Conservation (phyloP, 1,140 invertebrate genomes). For the Aphaenogaster rudis region DNA sequence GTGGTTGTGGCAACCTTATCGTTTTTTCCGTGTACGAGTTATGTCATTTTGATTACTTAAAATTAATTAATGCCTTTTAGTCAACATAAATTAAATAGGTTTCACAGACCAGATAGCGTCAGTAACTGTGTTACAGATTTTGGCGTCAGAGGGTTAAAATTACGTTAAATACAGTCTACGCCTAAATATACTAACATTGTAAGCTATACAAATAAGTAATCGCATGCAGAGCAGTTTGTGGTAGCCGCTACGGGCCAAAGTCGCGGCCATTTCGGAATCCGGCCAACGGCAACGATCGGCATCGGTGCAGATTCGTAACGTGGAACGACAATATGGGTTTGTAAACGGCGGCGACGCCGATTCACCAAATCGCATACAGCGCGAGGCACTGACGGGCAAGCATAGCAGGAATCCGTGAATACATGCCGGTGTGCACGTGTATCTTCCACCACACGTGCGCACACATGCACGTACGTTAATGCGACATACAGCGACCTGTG, state of each 20-base stretch:
- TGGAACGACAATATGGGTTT: constrained; percentile 76
- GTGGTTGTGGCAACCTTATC: no score
- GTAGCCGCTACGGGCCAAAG: constrained; percentile 35
- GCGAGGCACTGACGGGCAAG: constrained; percentile 31
- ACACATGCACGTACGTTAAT: constrained; percentile 43
- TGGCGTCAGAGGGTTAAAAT: neutral
- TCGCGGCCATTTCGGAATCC: constrained; percentile 38
- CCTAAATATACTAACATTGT: neutral
- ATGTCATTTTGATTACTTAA: no score
- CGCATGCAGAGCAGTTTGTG: neutral
- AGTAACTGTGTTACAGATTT: no score
- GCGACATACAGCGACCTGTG: constrained; percentile 37
- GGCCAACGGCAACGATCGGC: constrained; percentile 53
- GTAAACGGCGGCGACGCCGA: constrained; percentile 74
- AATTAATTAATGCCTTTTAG: no score
- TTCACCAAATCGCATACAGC: constrained; percentile 61
- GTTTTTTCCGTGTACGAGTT: no score
- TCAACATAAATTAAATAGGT: no score
- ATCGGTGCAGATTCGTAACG: constrained; percentile 71
- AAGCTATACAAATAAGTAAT: constrained; percentile 16
- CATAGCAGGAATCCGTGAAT: constrained; percentile 52
- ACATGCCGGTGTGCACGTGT: constrained; percentile 11
- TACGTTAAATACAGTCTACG: neutral
- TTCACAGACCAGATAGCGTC: no score
- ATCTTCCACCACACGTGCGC: neutral